These are phyloP conservation scores for Anser cygnoides DNA, from an alignment of 2,113 vertebrate species.

Conservation along the genomic window DNA sequence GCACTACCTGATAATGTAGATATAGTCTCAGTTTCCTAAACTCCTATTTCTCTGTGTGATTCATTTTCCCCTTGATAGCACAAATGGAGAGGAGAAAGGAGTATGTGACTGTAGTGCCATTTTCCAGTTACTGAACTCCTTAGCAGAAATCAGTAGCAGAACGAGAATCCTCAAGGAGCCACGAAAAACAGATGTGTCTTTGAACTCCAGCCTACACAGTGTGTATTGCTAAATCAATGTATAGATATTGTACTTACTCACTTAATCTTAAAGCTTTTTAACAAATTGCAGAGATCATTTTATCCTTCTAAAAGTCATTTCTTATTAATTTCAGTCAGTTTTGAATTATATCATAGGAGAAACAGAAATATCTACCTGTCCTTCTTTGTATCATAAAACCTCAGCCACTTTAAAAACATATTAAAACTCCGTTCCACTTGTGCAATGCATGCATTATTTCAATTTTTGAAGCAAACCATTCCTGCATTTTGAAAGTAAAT, in stretches of 20 bases:
- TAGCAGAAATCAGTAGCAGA: background rate
- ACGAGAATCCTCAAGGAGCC: background rate
- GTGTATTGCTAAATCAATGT: background rate
- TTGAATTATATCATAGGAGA: background rate
- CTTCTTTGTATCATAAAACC: background rate
- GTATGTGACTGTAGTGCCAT: background rate
- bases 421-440: background rate
- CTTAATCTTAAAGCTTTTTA: background rate
- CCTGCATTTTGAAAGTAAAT: background rate
- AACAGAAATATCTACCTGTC: background rate
- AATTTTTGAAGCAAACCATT: background rate
- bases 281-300: background rate
- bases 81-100: background rate
- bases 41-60: background rate
- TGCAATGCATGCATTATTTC: background rate
- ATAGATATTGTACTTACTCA: too few species aligned
- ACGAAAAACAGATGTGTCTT: background rate
- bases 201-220: background rate
- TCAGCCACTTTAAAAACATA: background rate
- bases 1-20: background rate
- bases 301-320: background rate
- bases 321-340: background rate
- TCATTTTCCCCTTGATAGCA: background rate
- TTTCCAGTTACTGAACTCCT: conserved; percentile 12
- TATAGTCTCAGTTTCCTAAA: background rate